These are phyloP conservation scores for Euborellia annulipes DNA, from an alignment of 1,140 invertebrate species.

Conservation along the genomic window DNA sequence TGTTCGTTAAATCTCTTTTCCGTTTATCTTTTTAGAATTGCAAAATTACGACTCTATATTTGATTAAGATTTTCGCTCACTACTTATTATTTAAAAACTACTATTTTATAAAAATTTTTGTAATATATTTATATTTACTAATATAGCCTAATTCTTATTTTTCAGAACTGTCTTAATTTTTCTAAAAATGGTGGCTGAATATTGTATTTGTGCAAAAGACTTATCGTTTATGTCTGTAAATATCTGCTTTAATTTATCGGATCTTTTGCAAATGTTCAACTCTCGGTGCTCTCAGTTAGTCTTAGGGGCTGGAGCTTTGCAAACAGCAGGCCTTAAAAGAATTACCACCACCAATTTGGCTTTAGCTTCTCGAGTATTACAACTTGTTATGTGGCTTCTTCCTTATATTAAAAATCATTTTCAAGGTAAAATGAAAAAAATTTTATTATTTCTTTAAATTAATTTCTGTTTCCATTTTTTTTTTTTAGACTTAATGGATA, in stretches of 20 bases:
- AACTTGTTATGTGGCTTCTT: constrained; percentile 61
- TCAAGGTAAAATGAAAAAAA: constrained; percentile 23
- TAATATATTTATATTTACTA: neutral
- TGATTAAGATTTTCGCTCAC: neutral
- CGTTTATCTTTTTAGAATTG: neutral
- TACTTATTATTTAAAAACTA: neutral
- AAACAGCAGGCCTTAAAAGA: constrained; percentile 86
- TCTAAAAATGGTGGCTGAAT: constrained; percentile 76
- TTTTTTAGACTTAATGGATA: neutral
- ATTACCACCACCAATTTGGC: constrained; percentile 92
- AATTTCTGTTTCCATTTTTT: neutral
- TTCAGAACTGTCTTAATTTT: constrained; percentile 50
- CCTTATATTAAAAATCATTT: constrained; percentile 53
- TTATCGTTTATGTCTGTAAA: constrained; percentile 45
- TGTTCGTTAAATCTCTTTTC: neutral
- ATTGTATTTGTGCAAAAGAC: constrained; percentile 60
- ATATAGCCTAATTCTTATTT: constrained; percentile 8
- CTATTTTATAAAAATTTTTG: neutral
- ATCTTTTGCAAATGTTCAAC: constrained; percentile 81
- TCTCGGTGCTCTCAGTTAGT: constrained; percentile 86
- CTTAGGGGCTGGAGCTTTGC: constrained; percentile 84
- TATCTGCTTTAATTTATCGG: constrained; percentile 67
- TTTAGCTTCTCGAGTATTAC: constrained; percentile 73
- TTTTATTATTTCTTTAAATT: neutral
- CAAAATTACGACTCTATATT: neutral